Conservation (phyloP, 2,113 vertebrate genomes). For the Sminthopsis crassicaudata region DNA sequence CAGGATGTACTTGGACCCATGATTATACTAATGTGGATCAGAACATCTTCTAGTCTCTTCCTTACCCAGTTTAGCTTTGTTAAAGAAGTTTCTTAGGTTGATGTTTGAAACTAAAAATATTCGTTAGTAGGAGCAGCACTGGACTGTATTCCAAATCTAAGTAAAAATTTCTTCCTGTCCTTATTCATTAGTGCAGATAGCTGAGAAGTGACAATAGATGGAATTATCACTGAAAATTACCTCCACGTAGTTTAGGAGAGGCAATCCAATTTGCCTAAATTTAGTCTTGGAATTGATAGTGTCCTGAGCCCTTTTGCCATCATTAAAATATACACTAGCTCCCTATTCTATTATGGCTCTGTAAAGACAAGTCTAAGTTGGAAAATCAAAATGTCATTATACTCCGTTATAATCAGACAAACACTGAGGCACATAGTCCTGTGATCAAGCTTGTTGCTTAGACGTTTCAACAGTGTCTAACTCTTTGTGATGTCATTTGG, state of each 20-base stretch:
- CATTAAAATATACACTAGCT: neutral
- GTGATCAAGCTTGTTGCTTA: neutral
- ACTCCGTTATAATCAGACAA: neutral
- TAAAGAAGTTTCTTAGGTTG: neutral
- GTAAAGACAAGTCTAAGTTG: neutral
- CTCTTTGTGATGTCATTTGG: neutral
- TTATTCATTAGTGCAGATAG: constrained; percentile 58
- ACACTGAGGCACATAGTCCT: neutral
- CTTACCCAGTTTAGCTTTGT: neutral
- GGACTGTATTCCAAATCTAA: constrained; percentile 15
- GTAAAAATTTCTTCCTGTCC: constrained; percentile 22
- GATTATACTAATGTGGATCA: neutral
- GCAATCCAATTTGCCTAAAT: constrained; percentile 76
- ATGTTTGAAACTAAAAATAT: constrained; percentile 25
- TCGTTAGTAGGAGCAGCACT: constrained; percentile 46
- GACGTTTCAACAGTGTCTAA: neutral
- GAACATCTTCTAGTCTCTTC: neutral
- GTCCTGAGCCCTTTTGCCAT: neutral
- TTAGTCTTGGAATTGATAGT: neutral
- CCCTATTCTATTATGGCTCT: neutral
- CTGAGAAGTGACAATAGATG: constrained; percentile 50
- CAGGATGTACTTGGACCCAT: neutral
- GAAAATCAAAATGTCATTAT: neutral
- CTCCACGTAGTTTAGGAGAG: constrained; percentile 56
- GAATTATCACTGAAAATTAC: constrained; percentile 56